Evolutionary conservation across 2,113 vertebrate species (phyloP).

Genomic region (Leucopsar rothschildi): DNA sequence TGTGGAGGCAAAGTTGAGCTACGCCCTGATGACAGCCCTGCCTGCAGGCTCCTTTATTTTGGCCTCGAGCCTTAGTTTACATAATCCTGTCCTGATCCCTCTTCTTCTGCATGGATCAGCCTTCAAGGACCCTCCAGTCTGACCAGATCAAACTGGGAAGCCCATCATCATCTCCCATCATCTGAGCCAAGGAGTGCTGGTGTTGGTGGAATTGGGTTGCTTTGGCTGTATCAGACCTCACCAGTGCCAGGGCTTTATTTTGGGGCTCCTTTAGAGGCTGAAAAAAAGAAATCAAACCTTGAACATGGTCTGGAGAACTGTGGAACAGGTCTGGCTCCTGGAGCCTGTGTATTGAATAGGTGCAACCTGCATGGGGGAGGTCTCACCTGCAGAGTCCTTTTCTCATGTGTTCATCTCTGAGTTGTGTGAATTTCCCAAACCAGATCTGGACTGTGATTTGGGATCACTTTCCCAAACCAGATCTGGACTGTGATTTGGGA

Average conservation of each 20-base stretch:
- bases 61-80: background rate
- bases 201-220: background rate
- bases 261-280: background rate
- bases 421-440: background rate
- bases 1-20: background rate
- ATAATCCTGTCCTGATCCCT: background rate
- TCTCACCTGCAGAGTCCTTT: background rate
- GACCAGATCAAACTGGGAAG: background rate
- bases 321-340: background rate
- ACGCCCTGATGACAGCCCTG: background rate
- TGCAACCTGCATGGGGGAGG: background rate
- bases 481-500: background rate
- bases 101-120: background rate
- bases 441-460: background rate
- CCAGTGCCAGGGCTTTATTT: background rate
- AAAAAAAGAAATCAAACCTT: background rate
- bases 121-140: background rate
- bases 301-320: background rate
- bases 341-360: background rate
- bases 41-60: background rate
- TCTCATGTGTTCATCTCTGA: background rate
- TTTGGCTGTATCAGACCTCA: background rate
- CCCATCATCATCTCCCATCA: background rate
- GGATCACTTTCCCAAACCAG: background rate
- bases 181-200: background rate